Percentiles rank a stretch among this genome's conserved stretches.
These are phyloP conservation scores for Alsophila aescularia DNA, from an alignment of 2,888 invertebrate species.

Conservation along the genomic window DNA sequence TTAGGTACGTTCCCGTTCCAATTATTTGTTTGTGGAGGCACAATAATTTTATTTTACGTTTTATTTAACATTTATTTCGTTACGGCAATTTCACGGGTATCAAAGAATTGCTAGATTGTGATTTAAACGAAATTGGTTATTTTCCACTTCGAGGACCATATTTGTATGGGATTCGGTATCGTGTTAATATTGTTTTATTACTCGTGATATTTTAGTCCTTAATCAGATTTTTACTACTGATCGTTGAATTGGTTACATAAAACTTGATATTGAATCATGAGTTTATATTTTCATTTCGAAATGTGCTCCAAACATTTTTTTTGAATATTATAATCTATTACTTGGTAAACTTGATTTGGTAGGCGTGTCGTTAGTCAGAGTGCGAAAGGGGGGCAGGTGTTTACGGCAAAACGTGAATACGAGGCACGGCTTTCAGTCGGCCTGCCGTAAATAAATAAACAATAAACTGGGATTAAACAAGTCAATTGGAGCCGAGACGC, in stretches of 20 bases:
- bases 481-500: conserved; percentile 73
- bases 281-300: background rate
- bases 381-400: conserved; percentile 50
- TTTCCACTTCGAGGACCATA: conserved; percentile 78
- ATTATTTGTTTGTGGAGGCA: conserved; percentile 84
- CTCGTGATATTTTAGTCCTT: conserved; percentile 69
- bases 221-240: conserved; percentile 58
- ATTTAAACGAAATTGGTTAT: conserved; percentile 83
- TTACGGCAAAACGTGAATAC: conserved; percentile 24
- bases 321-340: background rate
- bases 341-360: background rate
- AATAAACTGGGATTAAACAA: conserved; percentile 80
- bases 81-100: conserved; percentile 85
- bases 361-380: background rate
- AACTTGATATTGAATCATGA: conserved; percentile 38
- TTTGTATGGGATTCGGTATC: conserved; percentile 51
- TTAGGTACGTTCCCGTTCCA: conserved; percentile 75
- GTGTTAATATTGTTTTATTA: conserved; percentile 78
- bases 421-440: conserved; percentile 10
- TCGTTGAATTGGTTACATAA: conserved; percentile 48
- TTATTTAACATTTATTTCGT: conserved; percentile 85
- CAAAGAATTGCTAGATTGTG: conserved; percentile 83
- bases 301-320: background rate
- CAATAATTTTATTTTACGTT: conserved; percentile 85
- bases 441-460: conserved; percentile 72